These are phyloP conservation scores for Sorex araneus DNA, from an alignment of 2,113 vertebrate genomes.

Conservation along the genomic window DNA sequence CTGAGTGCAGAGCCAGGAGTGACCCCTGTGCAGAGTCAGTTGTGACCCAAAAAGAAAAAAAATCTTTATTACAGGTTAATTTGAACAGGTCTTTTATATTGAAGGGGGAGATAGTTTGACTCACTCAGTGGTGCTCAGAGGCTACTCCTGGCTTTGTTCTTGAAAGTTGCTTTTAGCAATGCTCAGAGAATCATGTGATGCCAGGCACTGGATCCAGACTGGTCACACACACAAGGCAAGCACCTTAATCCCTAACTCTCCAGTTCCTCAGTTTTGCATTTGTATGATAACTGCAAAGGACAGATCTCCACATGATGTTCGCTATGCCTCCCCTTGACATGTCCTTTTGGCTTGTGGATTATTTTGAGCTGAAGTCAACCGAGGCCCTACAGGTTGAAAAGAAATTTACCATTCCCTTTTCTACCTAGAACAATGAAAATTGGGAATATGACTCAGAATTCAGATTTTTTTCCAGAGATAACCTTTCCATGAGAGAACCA, in stretches of 20 bases:
- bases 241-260: too few species aligned
- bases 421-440: background rate
- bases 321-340: background rate
- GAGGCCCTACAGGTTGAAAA: background rate
- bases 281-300: background rate
- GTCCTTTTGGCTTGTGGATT: background rate
- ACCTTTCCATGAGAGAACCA: background rate
- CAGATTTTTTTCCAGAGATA: background rate
- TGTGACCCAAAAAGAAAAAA: too few species aligned
- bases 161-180: too few species aligned
- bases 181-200: too few species aligned
- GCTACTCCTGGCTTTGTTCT: too few species aligned
- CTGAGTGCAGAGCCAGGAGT: too few species aligned
- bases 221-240: too few species aligned
- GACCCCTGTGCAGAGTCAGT: too few species aligned
- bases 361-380: background rate
- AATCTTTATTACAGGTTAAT: background rate
- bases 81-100: too few species aligned
- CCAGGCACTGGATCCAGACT: too few species aligned
- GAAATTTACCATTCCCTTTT: background rate
- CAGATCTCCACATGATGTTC: background rate
- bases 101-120: too few species aligned
- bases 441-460: background rate
- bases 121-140: too few species aligned
- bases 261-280: background rate